Evolutionary conservation across 1,140 invertebrate genomes (phyloP), one percentile per base, ranked within the genome.

Genomic region (Drosophila murphyi): DNA sequence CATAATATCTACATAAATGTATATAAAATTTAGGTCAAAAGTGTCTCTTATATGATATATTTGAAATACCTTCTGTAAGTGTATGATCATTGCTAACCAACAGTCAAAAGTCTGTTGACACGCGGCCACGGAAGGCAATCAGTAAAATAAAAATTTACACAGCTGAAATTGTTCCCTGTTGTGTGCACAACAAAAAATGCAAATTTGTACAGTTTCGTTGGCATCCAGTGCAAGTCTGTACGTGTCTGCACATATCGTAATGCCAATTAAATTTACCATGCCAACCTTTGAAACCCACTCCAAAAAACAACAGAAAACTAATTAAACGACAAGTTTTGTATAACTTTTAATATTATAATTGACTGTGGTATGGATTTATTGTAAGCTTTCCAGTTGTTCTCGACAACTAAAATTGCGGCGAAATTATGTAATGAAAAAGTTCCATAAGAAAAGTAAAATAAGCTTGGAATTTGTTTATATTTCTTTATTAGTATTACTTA

Each of bases 91-190:
- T 35, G 12, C n/a, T 31, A 29, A 8, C 20, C 43, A 61, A 48
- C 5, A 35, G 8, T 8, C n/a, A 54, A 34, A 60, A 50, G 7
- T 8, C 50, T 55, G 32, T 62, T 39, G 59, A 39, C 69, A 71
- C 56, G 34, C 28, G 28, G 20, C n/a, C 31, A 55, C 48, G 50
- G 7, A 47, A 50, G 32, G 62, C 71, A 73, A 73, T 73, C 56
- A 68, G 63, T 34, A 55, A 54, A 35, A 47, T 48, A 60, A 28
- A 48, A 59, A 47, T 54, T 31, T 73, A 47, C n/a, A 61, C 45
- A 35, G 39, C 47, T 54, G 5, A 48, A 54, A 60, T 60, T 51
- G 45, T 47, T 32, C 47, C 34, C 20, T 12, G 29, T 56, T 37
- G 62, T 54, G 37, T 55, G 32, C 51, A 37, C 37, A 37, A 32